Evolutionary conservation across 2,113 vertebrate genomes (phyloP).

Genomic region (Platycercus adscitus): DNA sequence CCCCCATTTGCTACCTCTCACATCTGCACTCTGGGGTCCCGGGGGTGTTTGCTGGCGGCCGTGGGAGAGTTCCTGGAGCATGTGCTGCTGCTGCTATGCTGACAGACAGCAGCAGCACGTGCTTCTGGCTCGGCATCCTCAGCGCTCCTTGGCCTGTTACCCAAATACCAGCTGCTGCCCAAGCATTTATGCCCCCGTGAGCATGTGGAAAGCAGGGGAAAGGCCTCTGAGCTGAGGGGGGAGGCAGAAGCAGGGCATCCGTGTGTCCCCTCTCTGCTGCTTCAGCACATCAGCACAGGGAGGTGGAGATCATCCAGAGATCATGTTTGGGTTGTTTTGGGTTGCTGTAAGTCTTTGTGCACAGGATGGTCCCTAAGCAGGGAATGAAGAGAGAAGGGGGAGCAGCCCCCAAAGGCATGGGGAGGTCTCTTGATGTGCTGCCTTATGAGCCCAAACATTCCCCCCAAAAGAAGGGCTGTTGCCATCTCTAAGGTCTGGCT

Average conservation of each 20-base stretch:
- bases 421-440: not conserved
- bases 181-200: not conserved
- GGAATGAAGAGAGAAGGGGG: not conserved
- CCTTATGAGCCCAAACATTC: not conserved
- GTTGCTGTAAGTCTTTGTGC: not conserved
- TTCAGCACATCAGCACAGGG: not conserved
- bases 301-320: not conserved
- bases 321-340: not conserved
- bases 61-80: conserved; percentile 46
- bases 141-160: not conserved
- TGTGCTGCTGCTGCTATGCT: not conserved
- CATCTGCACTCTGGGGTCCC: not conserved
- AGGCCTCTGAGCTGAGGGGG: not conserved
- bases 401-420: not conserved
- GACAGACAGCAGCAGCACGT: not conserved
- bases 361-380: not conserved
- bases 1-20: not conserved
- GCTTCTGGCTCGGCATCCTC: not conserved
- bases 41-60: not conserved
- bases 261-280: not conserved
- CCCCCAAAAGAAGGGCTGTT: not conserved
- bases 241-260: not conserved
- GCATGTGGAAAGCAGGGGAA: conserved; percentile 23
- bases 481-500: not conserved
- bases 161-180: conserved; percentile 7